Evolutionary conservation across 2,888 invertebrate species (phyloP).

Genomic region (Lathronympha strigana): DNA sequence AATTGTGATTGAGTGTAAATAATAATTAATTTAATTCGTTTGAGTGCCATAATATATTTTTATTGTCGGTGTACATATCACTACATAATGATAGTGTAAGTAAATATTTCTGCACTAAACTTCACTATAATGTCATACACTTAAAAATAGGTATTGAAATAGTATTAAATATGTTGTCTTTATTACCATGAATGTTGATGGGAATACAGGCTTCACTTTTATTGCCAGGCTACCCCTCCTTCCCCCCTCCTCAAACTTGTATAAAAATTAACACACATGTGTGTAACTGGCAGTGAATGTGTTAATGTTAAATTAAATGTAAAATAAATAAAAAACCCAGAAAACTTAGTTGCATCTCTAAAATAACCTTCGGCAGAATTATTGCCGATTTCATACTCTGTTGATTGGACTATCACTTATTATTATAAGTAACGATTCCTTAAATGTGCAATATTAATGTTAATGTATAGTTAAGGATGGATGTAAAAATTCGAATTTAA

Average conservation of each 20-base stretch:
- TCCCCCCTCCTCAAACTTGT: too few species aligned
- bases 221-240: too few species aligned
- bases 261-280: too few species aligned
- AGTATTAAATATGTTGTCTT: conserved; percentile 9
- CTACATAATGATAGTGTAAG: conserved; percentile 14
- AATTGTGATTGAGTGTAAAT: conserved; percentile 7
- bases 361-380: background rate
- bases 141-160: conserved; percentile 1
- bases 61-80: conserved; percentile 23
- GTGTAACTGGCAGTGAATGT: too few species aligned
- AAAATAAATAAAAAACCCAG: background rate
- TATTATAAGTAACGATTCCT: conserved; percentile 33
- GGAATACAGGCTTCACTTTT: too few species aligned
- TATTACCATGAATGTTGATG: background rate
- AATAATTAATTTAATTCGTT: conserved; percentile 2
- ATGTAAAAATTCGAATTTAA: conserved; percentile 78
- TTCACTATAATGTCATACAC: conserved; percentile 2
- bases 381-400: background rate
- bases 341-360: background rate
- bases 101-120: conserved; percentile 20
- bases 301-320: background rate
- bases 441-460: conserved; percentile 72
- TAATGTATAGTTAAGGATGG: conserved; percentile 47
- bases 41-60: conserved; percentile 37
- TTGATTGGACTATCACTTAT: conserved; percentile 1